These are phyloP conservation scores for Acrossocheilus fasciatus DNA, from an alignment of 2,797 vertebrate species.

Conservation along the genomic window DNA sequence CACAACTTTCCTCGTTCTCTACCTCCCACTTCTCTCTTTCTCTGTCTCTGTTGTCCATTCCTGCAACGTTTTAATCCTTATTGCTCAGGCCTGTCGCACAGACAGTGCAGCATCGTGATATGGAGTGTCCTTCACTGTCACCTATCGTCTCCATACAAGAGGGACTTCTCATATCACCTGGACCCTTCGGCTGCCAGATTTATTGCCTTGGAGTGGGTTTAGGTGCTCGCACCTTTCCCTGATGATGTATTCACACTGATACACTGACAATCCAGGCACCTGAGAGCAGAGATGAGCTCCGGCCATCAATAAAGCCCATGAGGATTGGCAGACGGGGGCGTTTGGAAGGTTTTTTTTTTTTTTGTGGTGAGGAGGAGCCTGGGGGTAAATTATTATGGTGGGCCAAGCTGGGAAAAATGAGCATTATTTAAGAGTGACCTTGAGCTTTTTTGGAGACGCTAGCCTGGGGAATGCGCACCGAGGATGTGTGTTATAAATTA, in stretches of 20 bases:
- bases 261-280: conserved; percentile 64
- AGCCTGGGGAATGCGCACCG: neutral
- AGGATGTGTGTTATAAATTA: conserved; percentile 54
- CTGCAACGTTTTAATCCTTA: conserved; percentile 63
- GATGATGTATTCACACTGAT: conserved; percentile 80
- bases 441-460: conserved; percentile 55
- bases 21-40: neutral
- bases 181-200: conserved; percentile 77
- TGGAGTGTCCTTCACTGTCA: conserved; percentile 80
- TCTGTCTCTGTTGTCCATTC: conserved; percentile 25
- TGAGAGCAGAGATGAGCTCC: conserved; percentile 72
- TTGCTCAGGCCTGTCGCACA: conserved; percentile 56
- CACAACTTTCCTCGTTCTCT: conserved; percentile 34
- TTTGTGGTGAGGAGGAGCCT: conserved; percentile 25
- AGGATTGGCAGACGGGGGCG: conserved; percentile 65
- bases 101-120: conserved; percentile 73
- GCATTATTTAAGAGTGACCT: conserved; percentile 64
- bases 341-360: conserved; percentile 33
- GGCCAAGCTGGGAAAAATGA: conserved; percentile 48
- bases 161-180: conserved; percentile 63
- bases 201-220: conserved; percentile 75
- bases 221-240: conserved; percentile 70
- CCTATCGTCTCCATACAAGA: conserved; percentile 77
- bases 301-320: conserved; percentile 76
- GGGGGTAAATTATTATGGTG: conserved; percentile 55